phyloP scores from a whole-genome alignment of 2,113 vertebrate genomes.

The Calidris pygmaea region DNA sequence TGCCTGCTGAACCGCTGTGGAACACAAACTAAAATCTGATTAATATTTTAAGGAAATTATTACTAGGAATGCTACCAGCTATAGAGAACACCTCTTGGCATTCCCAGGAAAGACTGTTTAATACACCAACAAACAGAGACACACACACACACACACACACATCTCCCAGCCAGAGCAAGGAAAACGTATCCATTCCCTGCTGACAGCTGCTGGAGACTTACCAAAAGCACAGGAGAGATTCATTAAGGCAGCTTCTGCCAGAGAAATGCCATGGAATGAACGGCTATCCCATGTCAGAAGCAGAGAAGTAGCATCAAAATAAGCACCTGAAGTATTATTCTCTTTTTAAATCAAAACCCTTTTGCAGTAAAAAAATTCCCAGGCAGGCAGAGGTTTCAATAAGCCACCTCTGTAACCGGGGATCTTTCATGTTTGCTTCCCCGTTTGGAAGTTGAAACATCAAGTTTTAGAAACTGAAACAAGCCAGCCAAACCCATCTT shows the following conservation, averaged over 20 bases:
- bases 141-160: too few relatives aligned
- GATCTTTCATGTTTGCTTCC: not conserved
- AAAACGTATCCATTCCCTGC: not conserved
- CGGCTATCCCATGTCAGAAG: not conserved
- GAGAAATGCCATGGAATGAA: not conserved
- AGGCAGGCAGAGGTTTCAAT: not conserved
- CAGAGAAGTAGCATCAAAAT: not conserved
- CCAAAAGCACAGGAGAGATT: not conserved
- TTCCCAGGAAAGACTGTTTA: not conserved
- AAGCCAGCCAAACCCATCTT: not conserved
- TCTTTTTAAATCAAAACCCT: not conserved
- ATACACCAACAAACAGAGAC: not conserved
- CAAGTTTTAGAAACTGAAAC: not conserved
- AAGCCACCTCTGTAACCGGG: not conserved
- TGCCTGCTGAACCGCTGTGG: fast-evolving
- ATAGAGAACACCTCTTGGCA: not conserved
- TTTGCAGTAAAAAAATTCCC: not conserved
- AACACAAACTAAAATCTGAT: not conserved
- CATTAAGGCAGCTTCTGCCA: not conserved
- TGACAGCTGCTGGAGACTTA: not conserved
- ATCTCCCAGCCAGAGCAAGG: not conserved
- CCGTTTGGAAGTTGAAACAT: not conserved
- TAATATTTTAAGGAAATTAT: not conserved
- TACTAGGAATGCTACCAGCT: not conserved
- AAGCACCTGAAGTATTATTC: not conserved